These are phyloP conservation scores for Tetramorium bicarinatum DNA, from an alignment of 2,888 invertebrate species.

Conservation along the genomic window DNA sequence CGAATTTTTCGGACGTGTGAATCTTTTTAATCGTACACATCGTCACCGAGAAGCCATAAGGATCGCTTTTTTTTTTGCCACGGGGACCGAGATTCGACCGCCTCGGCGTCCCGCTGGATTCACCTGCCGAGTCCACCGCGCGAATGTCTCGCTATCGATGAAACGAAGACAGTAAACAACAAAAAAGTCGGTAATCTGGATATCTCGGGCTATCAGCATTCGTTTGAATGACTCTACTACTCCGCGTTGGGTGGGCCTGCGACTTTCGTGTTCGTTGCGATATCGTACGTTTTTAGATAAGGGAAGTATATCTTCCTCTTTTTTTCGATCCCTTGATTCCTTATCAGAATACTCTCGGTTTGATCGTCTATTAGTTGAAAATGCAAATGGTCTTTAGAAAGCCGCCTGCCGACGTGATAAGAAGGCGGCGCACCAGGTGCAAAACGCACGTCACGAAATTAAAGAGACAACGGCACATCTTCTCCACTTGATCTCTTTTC, in stretches of 20 bases:
- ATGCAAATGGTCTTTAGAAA: constrained; percentile 41
- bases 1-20: background rate
- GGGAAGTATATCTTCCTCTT: background rate
- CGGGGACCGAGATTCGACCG: background rate
- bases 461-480: constrained; percentile 54
- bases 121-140: constrained; percentile 25
- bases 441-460: constrained; percentile 63
- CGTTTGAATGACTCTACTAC: background rate
- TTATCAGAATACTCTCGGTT: constrained; percentile 23
- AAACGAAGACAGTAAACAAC: constrained; percentile 4
- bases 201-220: background rate
- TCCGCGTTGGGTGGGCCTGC: constrained; percentile 33
- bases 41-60: constrained; percentile 2
- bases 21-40: constrained; percentile 23
- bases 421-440: constrained; percentile 68
- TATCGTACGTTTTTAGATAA: background rate
- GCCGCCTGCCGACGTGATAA: constrained; percentile 27
- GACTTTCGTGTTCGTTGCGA: constrained; percentile 31
- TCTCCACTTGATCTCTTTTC: constrained; percentile 24
- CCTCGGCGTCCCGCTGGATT: background rate
- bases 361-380: constrained; percentile 28
- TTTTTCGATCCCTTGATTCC: background rate
- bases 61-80: background rate
- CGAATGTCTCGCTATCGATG: background rate
- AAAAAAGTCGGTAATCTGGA: constrained; percentile 6